Percentiles rank a stretch among this genome's conserved stretches.
Conservation (phyloP, 2,797 vertebrate genomes). For the Perodicticus potto region DNA sequence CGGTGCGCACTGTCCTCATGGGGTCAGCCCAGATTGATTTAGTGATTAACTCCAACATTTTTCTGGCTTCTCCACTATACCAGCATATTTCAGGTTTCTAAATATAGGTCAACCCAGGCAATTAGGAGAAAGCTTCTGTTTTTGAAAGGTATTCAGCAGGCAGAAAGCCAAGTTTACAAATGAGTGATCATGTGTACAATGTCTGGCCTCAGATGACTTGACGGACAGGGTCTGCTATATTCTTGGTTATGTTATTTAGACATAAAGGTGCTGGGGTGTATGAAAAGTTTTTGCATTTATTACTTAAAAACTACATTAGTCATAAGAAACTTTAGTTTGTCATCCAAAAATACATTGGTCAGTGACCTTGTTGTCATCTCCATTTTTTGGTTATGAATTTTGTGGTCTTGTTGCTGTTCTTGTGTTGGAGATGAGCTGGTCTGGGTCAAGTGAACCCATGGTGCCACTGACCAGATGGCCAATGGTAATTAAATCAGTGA, state of each 20-base stretch:
- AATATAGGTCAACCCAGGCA: slow-evolving; percentile 89
- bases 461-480: background rate
- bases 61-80: slow-evolving; percentile 78
- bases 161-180: slow-evolving; percentile 90
- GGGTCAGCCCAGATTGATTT: slow-evolving; percentile 69
- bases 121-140: slow-evolving; percentile 87
- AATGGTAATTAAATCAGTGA: background rate
- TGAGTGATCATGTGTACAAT: slow-evolving; percentile 89
- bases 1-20: slow-evolving; percentile 35
- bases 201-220: slow-evolving; percentile 90
- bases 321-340: slow-evolving; percentile 89
- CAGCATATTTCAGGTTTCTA: slow-evolving; percentile 84
- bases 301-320: slow-evolving; percentile 88
- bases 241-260: slow-evolving; percentile 89
- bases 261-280: slow-evolving; percentile 85
- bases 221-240: slow-evolving; percentile 89
- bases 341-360: slow-evolving; percentile 87
- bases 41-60: slow-evolving; percentile 74
- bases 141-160: slow-evolving; percentile 87
- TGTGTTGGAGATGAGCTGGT: background rate
- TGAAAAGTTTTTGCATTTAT: slow-evolving; percentile 85
- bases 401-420: slow-evolving; percentile 56
- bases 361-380: slow-evolving; percentile 87
- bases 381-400: slow-evolving; percentile 67
- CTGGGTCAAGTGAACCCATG: background rate